Evolutionary conservation across 2,797 vertebrate species (phyloP), one percentile per base, ranked within the genome.

Genomic region (Lepus oiostolus): DNA sequence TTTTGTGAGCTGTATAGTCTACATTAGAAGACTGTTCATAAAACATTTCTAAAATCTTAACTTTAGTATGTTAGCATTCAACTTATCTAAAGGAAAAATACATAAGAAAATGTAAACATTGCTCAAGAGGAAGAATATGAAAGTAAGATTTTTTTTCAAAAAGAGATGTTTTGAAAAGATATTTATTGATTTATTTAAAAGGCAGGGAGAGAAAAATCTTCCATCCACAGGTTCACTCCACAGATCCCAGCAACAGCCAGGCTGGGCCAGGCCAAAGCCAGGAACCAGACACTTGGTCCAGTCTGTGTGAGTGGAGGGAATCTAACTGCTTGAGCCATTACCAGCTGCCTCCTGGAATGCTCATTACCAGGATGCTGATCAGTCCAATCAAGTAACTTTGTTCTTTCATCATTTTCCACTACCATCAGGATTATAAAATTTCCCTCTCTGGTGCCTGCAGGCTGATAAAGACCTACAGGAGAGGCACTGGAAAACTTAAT

Each of bases 1-100:
- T 89, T 80, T 60, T 63, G 62, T 11, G 42, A 84, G 42, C 6
- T 67, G 65, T 83, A 50, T 50, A 84, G 42, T 88, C 72, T 62
- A 79, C 68, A 84, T 80, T 26, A 58, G 52, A 93, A 81, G 52
- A 63, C 14, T 42, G 32, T 65, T 90, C 19, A 7, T 3, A 77
- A 72, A 28, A 30, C 16, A 50, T 75, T 91, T 32, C 4, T 10
- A 35, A 75, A 86, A 12, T 42, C 63, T 90, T 30, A 19, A 67
- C 47, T 71, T 94, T 26, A 30, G 14, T 14, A 3, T 28, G 58
- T 60, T 75, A 90, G 42, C 67, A 74, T 88, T 75, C 80, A 84
- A 82, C 28, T 87, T 54, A 21, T 71, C 65, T 30, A 42, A 91
- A 88, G 30, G 26, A 84, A 93, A 93, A 82, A 54, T 54, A 85